A percentile compares a stretch with the other conserved stretches of the same genome.
Conservation (phyloP, 2,888 invertebrate species). For the Apocheima hispidaria region DNA sequence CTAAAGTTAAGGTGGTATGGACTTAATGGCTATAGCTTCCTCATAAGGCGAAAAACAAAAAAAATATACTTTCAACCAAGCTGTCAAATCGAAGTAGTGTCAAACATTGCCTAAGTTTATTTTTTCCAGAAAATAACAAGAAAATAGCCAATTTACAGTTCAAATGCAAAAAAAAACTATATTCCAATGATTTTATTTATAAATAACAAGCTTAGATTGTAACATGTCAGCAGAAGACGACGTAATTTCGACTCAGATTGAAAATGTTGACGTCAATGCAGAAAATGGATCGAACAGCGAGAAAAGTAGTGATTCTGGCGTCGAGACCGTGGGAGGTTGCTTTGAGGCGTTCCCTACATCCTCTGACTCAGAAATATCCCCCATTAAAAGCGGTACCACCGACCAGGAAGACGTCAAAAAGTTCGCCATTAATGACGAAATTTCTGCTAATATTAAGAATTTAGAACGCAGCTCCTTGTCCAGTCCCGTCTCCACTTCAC, state of each 20-base stretch:
- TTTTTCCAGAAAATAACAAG: slow-evolving; percentile 60
- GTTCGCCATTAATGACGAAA: slow-evolving; percentile 6
- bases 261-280: slow-evolving; percentile 66
- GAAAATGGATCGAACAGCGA: slow-evolving; percentile 61
- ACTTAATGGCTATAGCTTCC: no score
- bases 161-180: slow-evolving; percentile 41
- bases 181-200: slow-evolving; percentile 48
- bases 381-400: slow-evolving; percentile 48
- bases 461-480: slow-evolving; percentile 48
- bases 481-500: slow-evolving; percentile 52
- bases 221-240: slow-evolving; percentile 66
- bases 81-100: not conserved
- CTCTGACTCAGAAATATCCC: slow-evolving; percentile 58
- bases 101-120: slow-evolving; percentile 44
- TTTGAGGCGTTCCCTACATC: slow-evolving; percentile 53
- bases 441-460: slow-evolving; percentile 10
- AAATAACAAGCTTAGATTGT: slow-evolving; percentile 46
- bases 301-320: slow-evolving; percentile 66
- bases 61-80: not conserved
- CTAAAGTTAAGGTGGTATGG: no score
- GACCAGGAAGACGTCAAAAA: slow-evolving; percentile 31
- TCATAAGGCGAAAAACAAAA: no score
- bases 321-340: slow-evolving; percentile 59
- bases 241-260: slow-evolving; percentile 60
- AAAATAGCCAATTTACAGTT: slow-evolving; percentile 59